These are phyloP conservation scores for Hydrozoanthus gracilis DNA, from an alignment of 92 coral and sea anemone genomes.

Conservation along the genomic window DNA sequence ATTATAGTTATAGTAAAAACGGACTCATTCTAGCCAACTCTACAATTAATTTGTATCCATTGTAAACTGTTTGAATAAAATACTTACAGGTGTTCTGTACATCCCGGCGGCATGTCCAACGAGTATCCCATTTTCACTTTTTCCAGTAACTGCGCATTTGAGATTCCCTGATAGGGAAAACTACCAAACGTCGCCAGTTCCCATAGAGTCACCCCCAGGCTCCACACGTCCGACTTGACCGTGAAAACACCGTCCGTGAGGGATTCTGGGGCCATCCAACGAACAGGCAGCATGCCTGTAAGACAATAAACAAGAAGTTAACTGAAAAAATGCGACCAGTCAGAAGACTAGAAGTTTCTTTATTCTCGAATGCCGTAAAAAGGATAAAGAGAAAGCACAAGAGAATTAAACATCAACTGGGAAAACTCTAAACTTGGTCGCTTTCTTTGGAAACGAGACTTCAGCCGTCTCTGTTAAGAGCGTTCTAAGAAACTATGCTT, in stretches of 20 bases:
- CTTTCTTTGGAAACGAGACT: too few species aligned
- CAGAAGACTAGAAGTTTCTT: too few species aligned
- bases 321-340: background rate
- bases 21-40: background rate
- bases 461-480: too few species aligned
- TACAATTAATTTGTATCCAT: background rate
- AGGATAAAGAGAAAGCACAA: too few species aligned
- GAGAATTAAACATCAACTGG: too few species aligned
- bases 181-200: constrained; percentile 88
- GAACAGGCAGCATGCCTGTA: constrained; percentile 87
- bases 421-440: too few species aligned
- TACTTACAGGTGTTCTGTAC: constrained; percentile 74
- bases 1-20: too few species aligned
- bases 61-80: background rate
- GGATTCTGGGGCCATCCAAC: constrained; percentile 97
- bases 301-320: background rate
- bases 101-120: constrained; percentile 73
- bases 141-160: constrained; percentile 76
- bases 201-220: constrained; percentile 88
- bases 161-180: constrained; percentile 89
- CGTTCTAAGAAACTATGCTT: too few species aligned
- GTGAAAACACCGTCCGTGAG: constrained; percentile 89
- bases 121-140: constrained; percentile 64
- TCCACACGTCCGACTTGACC: constrained; percentile 90
- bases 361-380: too few species aligned